Evolutionary conservation across 2,888 invertebrate species (phyloP), one percentile per base, ranked within the genome.

Genomic region (Hedychridium roseum): DNA sequence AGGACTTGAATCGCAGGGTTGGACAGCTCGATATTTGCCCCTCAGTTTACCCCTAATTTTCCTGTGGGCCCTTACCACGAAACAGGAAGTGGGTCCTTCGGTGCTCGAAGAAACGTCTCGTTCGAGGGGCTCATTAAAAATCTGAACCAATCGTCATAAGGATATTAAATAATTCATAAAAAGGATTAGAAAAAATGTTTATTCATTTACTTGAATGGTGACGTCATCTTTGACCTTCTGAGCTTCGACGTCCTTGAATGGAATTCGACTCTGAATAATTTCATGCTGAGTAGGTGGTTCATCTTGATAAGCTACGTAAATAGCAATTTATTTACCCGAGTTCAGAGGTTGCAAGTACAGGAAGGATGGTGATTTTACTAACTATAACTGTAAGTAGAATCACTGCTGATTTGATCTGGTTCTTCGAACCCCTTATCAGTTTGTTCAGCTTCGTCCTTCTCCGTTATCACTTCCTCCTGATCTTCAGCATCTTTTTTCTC

Each of bases 271-370:
- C 14, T 50, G 49, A 2, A 44, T 28, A n/a, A 42, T 2, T 11
- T 63, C 51, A 11, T 39, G 14, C 44, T 52, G 41, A 9, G 48
- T 50, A 1, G 67, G 57, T 4, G 64, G 54, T 39, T 70, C 71
- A 6, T 73, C 65, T 41, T 76, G 75, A 58, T 76, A 77, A 50
- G 66, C 76, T 76, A 17, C 11, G n/a, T n/a, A n/a, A n/a, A n/a
- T n/a, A n/a, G n/a, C n/a, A n/a, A n/a, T n/a, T n/a, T n/a, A n/a
- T n/a, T n/a, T n/a, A n/a, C n/a, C n/a, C n/a, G n/a, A n/a, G n/a
- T n/a, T n/a, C n/a, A n/a, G n/a, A n/a, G n/a, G n/a, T n/a, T n/a
- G n/a, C n/a, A n/a, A n/a, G n/a, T 38, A 0, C n/a, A 5, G 16
- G 11, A 32, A 21, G 46, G 37, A 43, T 39, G 27, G 23, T 34